Evolutionary conservation across 2,113 vertebrate genomes (phyloP).

Genomic region (Cettia cetti): DNA sequence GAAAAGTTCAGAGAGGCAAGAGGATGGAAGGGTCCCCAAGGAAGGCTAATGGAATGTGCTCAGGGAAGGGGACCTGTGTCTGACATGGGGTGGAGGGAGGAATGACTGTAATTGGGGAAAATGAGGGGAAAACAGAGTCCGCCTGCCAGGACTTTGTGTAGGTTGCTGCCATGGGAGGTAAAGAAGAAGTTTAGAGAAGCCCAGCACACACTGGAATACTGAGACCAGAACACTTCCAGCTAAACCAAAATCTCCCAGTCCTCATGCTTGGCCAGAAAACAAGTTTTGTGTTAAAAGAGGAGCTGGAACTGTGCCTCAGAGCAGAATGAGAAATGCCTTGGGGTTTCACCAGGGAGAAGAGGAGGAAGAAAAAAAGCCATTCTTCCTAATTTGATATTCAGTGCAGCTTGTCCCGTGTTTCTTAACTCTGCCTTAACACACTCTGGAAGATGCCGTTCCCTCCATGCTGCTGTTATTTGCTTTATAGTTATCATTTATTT

Average conservation of each 20-base stretch:
- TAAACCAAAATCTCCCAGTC: neutral
- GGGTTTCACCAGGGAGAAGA: neutral
- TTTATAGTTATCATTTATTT: constrained; percentile 41
- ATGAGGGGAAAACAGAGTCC: neutral
- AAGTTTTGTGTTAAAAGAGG: constrained; percentile 11
- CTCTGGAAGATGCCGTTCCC: neutral
- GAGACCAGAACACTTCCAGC: neutral
- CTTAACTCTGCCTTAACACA: neutral
- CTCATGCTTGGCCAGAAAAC: neutral
- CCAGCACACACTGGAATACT: neutral
- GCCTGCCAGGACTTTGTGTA: neutral
- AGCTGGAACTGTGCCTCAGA: neutral
- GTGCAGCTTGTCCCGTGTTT: neutral
- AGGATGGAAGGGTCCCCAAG: neutral
- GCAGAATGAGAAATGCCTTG: neutral
- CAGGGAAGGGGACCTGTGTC: neutral
- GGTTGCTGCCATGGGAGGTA: neutral
- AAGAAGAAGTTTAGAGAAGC: neutral
- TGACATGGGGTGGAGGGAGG: neutral
- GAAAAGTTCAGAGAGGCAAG: neutral
- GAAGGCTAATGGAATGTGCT: neutral
- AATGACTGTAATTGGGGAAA: neutral
- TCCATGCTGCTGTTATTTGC: neutral
- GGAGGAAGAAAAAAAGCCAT: neutral
- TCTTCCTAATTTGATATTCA: neutral